These are phyloP conservation scores for Epinephelus awoara DNA, from an alignment of 2,797 vertebrate genomes.

Conservation along the genomic window DNA sequence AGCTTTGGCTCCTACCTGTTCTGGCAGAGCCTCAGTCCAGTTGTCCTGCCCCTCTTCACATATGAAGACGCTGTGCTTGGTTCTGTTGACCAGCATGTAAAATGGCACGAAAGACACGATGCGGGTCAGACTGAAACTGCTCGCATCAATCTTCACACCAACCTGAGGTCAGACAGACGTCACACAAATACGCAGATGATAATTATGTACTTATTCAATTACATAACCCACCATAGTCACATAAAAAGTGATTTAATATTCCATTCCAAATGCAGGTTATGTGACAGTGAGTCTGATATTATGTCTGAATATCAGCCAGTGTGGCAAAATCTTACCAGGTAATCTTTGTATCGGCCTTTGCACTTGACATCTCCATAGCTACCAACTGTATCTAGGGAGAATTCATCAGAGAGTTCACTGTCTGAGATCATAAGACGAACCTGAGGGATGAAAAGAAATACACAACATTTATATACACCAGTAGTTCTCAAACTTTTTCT, in stretches of 20 bases:
- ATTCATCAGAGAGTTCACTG: constrained; percentile 94
- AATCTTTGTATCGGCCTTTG: constrained; percentile 93
- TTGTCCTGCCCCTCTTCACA: constrained; percentile 89
- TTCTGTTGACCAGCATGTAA: constrained; percentile 95
- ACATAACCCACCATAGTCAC: background rate
- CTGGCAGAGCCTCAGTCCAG: constrained; percentile 90
- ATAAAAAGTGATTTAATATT: background rate
- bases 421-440: constrained; percentile 97
- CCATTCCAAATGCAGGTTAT: background rate
- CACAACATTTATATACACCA: background rate
- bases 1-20: constrained; percentile 85
- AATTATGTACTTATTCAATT: background rate
- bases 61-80: constrained; percentile 89
- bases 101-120: constrained; percentile 97
- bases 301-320: background rate
- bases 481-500: background rate
- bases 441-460: constrained; percentile 78
- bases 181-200: constrained; percentile 9
- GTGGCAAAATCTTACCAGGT: constrained; percentile 86
- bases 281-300: background rate
- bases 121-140: constrained; percentile 97
- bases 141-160: constrained; percentile 94
- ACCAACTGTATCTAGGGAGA: constrained; percentile 98
- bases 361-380: constrained; percentile 96
- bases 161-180: constrained; percentile 81